A percentile compares a stretch with the other conserved stretches of the same genome.
phyloP scores from a whole-genome alignment of 2,113 vertebrate species.

The Sapayoa aenigma region DNA sequence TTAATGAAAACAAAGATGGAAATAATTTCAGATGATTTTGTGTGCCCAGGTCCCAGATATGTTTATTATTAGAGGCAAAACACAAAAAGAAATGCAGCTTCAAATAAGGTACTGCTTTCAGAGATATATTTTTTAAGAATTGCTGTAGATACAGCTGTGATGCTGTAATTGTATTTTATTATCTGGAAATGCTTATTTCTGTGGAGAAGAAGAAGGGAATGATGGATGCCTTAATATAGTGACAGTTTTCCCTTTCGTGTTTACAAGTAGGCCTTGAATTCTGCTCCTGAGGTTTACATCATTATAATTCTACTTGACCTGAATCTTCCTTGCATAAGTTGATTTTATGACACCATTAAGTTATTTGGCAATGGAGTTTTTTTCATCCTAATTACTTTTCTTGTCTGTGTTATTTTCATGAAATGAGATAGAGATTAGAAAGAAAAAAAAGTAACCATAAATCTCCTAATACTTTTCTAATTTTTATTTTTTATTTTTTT shows the following conservation, averaged over 20 bases:
- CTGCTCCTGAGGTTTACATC: neutral
- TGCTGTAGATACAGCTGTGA: neutral
- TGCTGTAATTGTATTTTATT: neutral
- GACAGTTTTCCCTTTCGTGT: neutral
- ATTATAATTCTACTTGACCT: neutral
- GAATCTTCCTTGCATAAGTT: neutral
- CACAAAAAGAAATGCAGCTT: neutral
- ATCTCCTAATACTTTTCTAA: neutral
- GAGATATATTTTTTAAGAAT: neutral
- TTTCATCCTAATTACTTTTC: constrained; percentile 6
- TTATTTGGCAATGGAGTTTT: neutral
- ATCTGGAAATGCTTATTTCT: neutral
- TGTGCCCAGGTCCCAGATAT: neutral
- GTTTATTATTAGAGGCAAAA: neutral
- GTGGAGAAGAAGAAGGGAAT: neutral
- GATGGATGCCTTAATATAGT: neutral
- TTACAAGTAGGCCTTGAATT: neutral
- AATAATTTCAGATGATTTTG: neutral
- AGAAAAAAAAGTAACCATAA: neutral
- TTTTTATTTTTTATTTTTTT: neutral
- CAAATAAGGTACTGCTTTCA: neutral
- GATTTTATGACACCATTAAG: neutral
- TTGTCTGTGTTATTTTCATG: neutral
- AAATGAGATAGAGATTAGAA: neutral
- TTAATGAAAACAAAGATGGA: neutral